phyloP scores from a whole-genome alignment of 1,140 invertebrate species.

The Megalopta genalis region DNA sequence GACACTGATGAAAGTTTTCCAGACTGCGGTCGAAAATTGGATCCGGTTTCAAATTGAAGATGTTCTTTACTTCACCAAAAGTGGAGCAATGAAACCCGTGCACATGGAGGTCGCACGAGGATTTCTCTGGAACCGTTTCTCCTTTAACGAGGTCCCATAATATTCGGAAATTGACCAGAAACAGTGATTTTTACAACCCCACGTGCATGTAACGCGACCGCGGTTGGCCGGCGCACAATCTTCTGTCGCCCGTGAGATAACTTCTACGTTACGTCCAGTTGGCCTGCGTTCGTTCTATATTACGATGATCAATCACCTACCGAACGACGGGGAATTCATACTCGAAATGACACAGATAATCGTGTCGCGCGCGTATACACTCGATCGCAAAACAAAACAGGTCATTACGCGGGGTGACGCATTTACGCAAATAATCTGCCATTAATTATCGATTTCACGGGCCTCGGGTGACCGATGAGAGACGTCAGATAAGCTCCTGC shows the following conservation, averaged over 20 bases:
- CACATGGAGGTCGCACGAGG: too few species aligned
- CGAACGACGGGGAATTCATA: conserved; percentile 1
- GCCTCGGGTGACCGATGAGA: background rate
- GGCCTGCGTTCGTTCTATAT: background rate
- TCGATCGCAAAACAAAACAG: conserved; percentile 5
- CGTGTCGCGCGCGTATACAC: background rate
- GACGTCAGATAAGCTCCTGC: background rate
- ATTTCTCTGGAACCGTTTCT: too few species aligned
- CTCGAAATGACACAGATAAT: conserved; percentile 15
- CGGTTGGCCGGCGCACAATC: background rate
- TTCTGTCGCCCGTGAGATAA: too few species aligned
- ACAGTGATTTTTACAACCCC: background rate
- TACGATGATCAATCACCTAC: background rate
- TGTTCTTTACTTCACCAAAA: too few species aligned
- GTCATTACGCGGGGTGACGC: background rate
- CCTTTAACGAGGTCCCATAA: too few species aligned
- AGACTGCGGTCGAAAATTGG: too few species aligned
- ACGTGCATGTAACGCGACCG: background rate
- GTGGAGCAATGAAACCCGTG: too few species aligned
- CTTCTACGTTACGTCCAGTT: background rate
- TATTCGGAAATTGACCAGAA: too few species aligned
- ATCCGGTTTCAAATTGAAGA: too few species aligned
- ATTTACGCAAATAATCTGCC: background rate
- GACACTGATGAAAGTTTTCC: too few species aligned
- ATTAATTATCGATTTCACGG: background rate